Percentiles rank a stretch among this genome's conserved stretches.
Evolutionary conservation across 2,888 invertebrate genomes (phyloP).

Genomic region (Antitype chi): DNA sequence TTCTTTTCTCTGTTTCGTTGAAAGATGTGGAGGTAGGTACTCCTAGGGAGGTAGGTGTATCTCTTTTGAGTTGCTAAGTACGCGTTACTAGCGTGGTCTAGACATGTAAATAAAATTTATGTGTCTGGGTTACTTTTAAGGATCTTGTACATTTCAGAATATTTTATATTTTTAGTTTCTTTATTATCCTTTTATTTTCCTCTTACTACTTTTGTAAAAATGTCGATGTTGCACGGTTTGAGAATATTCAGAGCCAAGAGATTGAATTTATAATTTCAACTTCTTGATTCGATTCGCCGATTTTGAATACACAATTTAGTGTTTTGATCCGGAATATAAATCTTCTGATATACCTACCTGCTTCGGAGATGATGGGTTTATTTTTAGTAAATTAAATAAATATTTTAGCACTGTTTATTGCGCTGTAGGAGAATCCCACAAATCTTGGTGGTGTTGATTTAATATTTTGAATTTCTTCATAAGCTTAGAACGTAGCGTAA

Average conservation of each 20-base stretch:
- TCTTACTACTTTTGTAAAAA: background rate
- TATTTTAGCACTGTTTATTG: no score
- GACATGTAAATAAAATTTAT: constrained; percentile 68
- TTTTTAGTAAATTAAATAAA: background rate
- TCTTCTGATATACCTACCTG: background rate
- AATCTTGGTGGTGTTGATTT: no score
- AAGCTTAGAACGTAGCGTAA: no score
- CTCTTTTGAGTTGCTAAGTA: constrained; percentile 55
- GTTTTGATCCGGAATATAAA: constrained; percentile 16
- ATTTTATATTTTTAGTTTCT: constrained; percentile 31
- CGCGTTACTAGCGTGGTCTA: constrained; percentile 63
- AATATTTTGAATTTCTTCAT: no score
- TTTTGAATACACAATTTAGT: background rate
- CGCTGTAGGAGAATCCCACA: no score
- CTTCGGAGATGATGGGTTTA: no score
- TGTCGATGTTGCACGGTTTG: background rate
- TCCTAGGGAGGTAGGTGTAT: constrained; percentile 27
- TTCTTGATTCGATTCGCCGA: constrained; percentile 15
- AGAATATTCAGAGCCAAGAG: background rate
- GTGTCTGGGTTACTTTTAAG: constrained; percentile 63
- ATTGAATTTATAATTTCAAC: constrained; percentile 8
- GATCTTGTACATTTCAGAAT: constrained; percentile 41
- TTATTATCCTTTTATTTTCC: constrained; percentile 8
- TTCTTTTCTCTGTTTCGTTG: constrained; percentile 1
- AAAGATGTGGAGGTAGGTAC: constrained; percentile 1